phyloP scores from a whole-genome alignment of 1,140 invertebrate genomes.

The Pissodes strobi region DNA sequence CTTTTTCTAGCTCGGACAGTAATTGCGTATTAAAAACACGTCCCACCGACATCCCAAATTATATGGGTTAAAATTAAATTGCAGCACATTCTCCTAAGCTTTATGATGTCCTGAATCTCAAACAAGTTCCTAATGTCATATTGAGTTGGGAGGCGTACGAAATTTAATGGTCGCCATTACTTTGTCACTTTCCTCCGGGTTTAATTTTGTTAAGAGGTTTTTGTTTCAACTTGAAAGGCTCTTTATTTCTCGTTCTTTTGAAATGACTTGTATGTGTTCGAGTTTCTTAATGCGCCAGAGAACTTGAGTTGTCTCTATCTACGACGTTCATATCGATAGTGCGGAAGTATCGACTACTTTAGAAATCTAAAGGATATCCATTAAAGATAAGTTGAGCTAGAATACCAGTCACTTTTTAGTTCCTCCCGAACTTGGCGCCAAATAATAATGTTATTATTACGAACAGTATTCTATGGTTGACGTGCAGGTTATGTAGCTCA shows the following conservation, averaged over 20 bases:
- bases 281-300: no score
- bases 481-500: no score
- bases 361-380: no score
- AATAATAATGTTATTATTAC: no score
- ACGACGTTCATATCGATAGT: no score
- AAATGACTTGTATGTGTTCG: no score
- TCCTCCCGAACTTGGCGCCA: no score
- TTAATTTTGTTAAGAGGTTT: slow-evolving; percentile 5
- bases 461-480: no score
- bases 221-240: background rate
- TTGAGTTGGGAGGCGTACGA: slow-evolving; percentile 7
- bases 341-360: no score
- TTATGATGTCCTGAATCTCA: slow-evolving; percentile 16
- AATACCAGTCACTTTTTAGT: no score
- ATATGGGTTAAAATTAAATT: slow-evolving; percentile 16
- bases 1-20: background rate
- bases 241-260: slow-evolving; percentile 1
- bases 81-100: slow-evolving; percentile 15
- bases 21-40: slow-evolving; percentile 10
- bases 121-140: slow-evolving; percentile 10
- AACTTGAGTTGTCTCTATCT: no score
- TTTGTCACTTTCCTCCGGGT: background rate
- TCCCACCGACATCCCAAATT: slow-evolving; percentile 2
- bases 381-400: no score
- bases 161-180: slow-evolving; percentile 9